Conservation (phyloP, 2,797 vertebrate species). For the Eulemur mongoz region DNA sequence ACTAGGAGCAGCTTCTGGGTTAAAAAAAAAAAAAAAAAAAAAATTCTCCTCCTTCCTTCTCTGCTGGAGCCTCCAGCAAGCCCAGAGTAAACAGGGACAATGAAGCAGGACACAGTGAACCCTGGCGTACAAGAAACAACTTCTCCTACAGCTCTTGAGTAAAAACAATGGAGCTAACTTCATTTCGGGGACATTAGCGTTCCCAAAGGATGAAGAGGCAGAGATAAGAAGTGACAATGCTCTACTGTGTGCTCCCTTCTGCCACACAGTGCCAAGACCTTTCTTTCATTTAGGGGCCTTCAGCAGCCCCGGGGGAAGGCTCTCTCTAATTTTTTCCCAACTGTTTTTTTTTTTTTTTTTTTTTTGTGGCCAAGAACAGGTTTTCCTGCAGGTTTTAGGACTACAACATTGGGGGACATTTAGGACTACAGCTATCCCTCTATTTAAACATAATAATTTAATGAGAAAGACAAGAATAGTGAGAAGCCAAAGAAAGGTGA, state of each 20-base stretch:
- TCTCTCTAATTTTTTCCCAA: not conserved
- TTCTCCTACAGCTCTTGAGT: constrained; percentile 48
- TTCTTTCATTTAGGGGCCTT: not conserved
- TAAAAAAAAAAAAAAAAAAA: constrained; percentile 35
- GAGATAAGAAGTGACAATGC: constrained; percentile 59
- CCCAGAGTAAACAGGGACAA: constrained; percentile 52
- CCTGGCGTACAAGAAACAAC: constrained; percentile 54
- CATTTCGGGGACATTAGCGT: constrained; percentile 34
- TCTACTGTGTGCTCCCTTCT: constrained; percentile 26
- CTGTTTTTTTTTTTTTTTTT: not conserved
- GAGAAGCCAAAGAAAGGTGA: not conserved
- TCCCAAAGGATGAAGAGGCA: constrained; percentile 52
- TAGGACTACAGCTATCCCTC: not conserved
- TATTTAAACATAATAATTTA: not conserved
- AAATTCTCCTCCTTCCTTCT: constrained; percentile 57
- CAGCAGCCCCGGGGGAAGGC: not conserved
- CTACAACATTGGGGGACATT: not conserved
- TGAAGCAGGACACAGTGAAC: constrained; percentile 71
- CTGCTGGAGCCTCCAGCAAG: constrained; percentile 53
- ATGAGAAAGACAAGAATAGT: not conserved
- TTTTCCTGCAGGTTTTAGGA: not conserved
- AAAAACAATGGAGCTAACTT: constrained; percentile 71
- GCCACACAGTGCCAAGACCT: not conserved
- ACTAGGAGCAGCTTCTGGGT: constrained; percentile 56
- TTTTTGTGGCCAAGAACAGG: not conserved